These are phyloP conservation scores for Boulengerochromis microlepis DNA, from an alignment of 2,113 vertebrate species.

Conservation along the genomic window DNA sequence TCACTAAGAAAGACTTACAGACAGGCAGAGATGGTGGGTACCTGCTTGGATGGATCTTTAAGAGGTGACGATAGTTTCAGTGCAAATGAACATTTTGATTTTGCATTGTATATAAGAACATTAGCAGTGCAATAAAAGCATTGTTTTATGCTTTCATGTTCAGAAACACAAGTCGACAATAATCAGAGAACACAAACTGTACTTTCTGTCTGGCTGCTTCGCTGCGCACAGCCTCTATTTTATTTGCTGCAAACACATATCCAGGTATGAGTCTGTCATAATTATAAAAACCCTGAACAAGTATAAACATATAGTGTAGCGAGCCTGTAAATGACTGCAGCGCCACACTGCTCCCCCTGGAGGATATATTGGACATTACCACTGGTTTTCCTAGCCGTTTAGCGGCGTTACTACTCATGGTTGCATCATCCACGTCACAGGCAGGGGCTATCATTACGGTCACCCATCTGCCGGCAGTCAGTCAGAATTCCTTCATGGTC, in stretches of 20 bases:
- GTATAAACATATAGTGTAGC: not conserved
- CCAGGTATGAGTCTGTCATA: not conserved
- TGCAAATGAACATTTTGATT: not conserved
- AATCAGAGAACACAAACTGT: not conserved
- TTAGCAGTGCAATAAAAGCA: not conserved
- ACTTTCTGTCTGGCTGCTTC: not conserved
- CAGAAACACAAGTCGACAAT: not conserved
- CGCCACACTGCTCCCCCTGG: not conserved
- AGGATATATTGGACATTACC: not conserved
- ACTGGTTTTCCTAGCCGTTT: not conserved
- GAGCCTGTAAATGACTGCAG: not conserved
- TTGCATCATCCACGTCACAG: not conserved
- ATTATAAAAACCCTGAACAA: not conserved
- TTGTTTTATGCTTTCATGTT: not conserved
- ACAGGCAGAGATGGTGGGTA: too few relatives aligned
- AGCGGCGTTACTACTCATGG: accelerated
- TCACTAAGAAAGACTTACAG: too few relatives aligned
- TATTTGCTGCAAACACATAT: not conserved
- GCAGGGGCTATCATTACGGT: not conserved
- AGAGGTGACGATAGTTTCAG: too few relatives aligned
- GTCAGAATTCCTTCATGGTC: not conserved
- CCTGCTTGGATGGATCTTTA: too few relatives aligned
- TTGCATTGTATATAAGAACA: not conserved
- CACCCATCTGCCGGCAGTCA: not conserved
- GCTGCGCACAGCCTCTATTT: not conserved